These are phyloP conservation scores for Callipepla squamata DNA, from an alignment of 2,113 vertebrate genomes.

Conservation along the genomic window DNA sequence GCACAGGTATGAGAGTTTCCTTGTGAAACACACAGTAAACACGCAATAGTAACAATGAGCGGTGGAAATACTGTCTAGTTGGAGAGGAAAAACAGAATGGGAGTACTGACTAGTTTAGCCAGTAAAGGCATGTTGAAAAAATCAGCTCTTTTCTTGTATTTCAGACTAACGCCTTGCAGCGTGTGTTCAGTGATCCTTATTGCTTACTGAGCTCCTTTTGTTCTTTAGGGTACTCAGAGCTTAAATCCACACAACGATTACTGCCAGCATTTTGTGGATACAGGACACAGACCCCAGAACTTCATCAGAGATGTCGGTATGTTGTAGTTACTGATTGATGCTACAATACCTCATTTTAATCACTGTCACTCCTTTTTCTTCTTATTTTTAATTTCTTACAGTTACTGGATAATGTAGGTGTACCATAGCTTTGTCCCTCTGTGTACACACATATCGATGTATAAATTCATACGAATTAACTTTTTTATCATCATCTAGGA, in stretches of 20 bases:
- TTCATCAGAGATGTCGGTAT: slow-evolving; percentile 98
- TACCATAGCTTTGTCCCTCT: not conserved
- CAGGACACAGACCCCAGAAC: slow-evolving; percentile 96
- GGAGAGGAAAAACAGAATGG: not conserved
- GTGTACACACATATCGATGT: not conserved
- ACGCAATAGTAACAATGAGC: fast-evolving
- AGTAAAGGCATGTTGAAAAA: not conserved
- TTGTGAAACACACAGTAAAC: not conserved
- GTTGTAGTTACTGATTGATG: slow-evolving; percentile 34
- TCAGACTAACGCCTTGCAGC: not conserved
- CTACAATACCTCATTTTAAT: not conserved
- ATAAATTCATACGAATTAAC: not conserved
- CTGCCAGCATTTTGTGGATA: slow-evolving; percentile 99
- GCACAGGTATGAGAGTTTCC: not conserved
- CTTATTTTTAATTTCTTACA: not conserved
- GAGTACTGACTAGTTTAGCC: fast-evolving
- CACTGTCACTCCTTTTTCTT: not conserved
- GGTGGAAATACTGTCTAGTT: not conserved
- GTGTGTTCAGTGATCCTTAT: not conserved
- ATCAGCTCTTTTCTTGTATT: not conserved
- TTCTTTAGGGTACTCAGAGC: slow-evolving; percentile 92
- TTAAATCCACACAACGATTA: slow-evolving; percentile 99
- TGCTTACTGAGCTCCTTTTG: not conserved
- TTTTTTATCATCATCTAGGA: not conserved
- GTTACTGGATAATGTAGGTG: not conserved